Conservation (phyloP, 2,113 vertebrate species). For the Erythrocercus mccallii region DNA sequence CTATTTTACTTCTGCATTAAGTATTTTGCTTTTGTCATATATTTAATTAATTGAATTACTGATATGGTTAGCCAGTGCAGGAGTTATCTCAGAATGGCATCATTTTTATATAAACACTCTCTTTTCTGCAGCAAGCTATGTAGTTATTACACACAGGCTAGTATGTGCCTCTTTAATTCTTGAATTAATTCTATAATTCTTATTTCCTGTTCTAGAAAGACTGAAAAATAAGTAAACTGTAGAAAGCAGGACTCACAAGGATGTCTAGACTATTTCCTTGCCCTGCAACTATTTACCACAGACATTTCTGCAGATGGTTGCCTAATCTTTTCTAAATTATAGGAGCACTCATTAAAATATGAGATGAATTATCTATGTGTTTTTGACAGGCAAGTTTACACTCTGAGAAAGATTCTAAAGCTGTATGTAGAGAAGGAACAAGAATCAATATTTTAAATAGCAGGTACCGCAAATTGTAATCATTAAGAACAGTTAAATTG, state of each 20-base stretch:
- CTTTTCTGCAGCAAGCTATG: neutral
- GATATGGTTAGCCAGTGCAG: neutral
- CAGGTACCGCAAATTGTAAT: neutral
- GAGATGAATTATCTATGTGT: neutral
- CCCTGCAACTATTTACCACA: neutral
- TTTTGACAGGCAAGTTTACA: neutral
- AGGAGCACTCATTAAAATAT: neutral
- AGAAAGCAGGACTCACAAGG: neutral
- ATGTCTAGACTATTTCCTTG: neutral
- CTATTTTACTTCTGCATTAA: neutral
- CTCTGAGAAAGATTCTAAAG: neutral
- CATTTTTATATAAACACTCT: neutral
- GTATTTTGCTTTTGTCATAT: neutral
- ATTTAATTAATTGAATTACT: neutral
- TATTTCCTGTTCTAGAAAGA: neutral
- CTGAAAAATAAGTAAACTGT: neutral
- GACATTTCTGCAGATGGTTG: neutral
- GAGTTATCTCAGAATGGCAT: neutral
- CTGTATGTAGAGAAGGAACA: neutral
- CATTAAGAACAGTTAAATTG: neutral
- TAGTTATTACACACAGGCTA: neutral
- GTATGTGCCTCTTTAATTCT: neutral
- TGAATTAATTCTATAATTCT: neutral
- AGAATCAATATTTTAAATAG: neutral
- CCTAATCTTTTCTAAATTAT: slow-evolving; percentile 20